Conservation (phyloP, 2,113 vertebrate genomes). For the Pungitius pungitius region DNA sequence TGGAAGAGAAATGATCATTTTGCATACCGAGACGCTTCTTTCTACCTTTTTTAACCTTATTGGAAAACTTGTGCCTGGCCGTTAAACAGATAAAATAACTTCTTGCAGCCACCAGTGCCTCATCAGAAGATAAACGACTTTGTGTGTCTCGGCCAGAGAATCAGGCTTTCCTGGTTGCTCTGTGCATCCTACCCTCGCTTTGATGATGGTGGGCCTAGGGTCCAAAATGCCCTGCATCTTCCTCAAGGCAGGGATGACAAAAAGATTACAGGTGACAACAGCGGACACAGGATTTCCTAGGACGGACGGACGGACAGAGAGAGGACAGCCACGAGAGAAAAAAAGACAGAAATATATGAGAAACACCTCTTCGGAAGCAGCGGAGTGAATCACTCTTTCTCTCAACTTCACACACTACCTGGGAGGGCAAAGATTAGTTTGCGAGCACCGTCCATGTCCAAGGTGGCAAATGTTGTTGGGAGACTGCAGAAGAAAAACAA, state of each 20-base stretch:
- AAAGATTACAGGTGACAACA: constrained; percentile 99
- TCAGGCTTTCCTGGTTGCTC: constrained; percentile 14
- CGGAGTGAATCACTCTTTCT: constrained; percentile 73
- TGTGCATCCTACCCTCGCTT: constrained; percentile 91
- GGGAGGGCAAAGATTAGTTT: constrained; percentile 99
- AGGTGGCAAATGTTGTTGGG: constrained; percentile 98
- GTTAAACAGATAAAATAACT: constrained; percentile 9
- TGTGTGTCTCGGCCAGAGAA: constrained; percentile 25
- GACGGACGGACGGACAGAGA: constrained; percentile 53
- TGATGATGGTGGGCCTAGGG: constrained; percentile 99
- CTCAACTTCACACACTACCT: constrained; percentile 90
- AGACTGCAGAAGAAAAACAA: constrained; percentile 80
- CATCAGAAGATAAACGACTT: constrained; percentile 13
- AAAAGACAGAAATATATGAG: constrained; percentile 62
- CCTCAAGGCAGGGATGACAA: constrained; percentile 98
- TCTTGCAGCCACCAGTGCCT: constrained; percentile 16
- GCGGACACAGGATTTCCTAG: constrained; percentile 98
- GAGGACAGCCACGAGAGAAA: constrained; percentile 10
- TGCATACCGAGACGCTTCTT: neutral
- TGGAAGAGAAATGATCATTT: neutral
- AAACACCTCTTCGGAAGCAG: constrained; percentile 54
- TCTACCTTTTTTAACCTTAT: neutral
- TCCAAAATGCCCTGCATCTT: constrained; percentile 99
- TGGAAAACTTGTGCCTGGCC: neutral
- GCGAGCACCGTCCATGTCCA: constrained; percentile 97